Evolutionary conservation across 1,140 invertebrate genomes (phyloP).

Genomic region (Bursaphelenchus mucronatus): DNA sequence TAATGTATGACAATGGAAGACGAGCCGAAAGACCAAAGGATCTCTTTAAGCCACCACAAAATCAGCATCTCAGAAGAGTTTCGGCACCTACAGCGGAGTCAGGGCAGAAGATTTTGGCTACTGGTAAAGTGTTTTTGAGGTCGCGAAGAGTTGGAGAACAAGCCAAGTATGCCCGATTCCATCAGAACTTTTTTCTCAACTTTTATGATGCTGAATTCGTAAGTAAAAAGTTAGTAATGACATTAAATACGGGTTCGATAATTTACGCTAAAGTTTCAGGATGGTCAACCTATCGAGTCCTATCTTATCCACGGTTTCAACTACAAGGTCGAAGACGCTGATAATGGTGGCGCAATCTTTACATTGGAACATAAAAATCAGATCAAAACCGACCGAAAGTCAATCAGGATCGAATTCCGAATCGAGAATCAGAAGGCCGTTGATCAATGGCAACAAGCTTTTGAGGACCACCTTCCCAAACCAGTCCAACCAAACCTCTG

Average conservation of each 20-base stretch:
- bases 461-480: background rate
- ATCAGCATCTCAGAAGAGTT: slow-evolving; percentile 30
- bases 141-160: slow-evolving; percentile 33
- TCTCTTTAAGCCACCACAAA: slow-evolving; percentile 36
- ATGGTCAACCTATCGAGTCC: slow-evolving; percentile 36
- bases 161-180: slow-evolving; percentile 44
- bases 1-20: slow-evolving; percentile 26
- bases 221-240: slow-evolving; percentile 25
- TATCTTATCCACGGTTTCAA: slow-evolving; percentile 41
- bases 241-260: slow-evolving; percentile 3
- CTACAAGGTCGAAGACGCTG: slow-evolving; percentile 21
- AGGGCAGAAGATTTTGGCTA: slow-evolving; percentile 19
- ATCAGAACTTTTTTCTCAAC: slow-evolving; percentile 30
- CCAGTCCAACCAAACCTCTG: no score
- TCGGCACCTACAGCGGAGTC: slow-evolving; percentile 5
- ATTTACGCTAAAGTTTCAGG: slow-evolving; percentile 27
- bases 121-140: slow-evolving; percentile 43
- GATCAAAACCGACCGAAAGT: slow-evolving; percentile 47
- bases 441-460: slow-evolving; percentile 24
- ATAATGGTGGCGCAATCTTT: slow-evolving; percentile 34
- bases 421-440: slow-evolving; percentile 34
- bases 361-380: slow-evolving; percentile 40
- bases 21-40: slow-evolving; percentile 15
- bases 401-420: slow-evolving; percentile 33
- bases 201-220: slow-evolving; percentile 52